Evolutionary conservation across 23 tunicate species (phyloP).

Genomic region (Oikopleura albicans): DNA sequence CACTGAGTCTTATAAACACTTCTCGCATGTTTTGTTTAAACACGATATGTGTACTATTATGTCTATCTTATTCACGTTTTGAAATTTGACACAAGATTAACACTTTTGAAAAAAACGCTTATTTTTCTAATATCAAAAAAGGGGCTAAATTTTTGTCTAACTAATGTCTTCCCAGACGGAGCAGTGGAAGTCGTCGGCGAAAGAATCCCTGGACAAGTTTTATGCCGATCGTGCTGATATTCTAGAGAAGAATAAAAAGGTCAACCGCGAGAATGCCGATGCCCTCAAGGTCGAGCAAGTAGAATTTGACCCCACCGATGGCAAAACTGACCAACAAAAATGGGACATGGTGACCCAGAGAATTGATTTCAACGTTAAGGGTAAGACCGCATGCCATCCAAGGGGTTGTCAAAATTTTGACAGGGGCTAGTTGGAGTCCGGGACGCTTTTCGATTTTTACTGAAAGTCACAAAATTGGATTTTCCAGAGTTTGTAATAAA

Average conservation of each 20-base stretch:
- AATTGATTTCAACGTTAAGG: constrained; percentile 7
- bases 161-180: background rate
- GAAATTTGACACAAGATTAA: background rate
- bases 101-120: background rate
- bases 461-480: background rate
- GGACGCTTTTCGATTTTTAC: too few species aligned
- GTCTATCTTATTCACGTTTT: background rate
- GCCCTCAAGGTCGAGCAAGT: background rate
- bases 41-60: too few species aligned
- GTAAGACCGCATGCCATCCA: background rate
- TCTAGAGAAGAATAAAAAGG: background rate
- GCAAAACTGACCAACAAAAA: background rate
- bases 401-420: too few species aligned
- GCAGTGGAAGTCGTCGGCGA: background rate
- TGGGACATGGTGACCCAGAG: constrained; percentile 5
- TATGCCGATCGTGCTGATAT: background rate
- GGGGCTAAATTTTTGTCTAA: background rate
- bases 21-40: too few species aligned
- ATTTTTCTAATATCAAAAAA: background rate
- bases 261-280: background rate
- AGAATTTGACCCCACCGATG: background rate
- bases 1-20: too few species aligned
- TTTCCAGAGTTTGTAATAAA: too few species aligned
- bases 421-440: too few species aligned
- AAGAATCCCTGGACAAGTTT: background rate